Evolutionary conservation across 2,888 invertebrate species (phyloP).

Genomic region (Ormyrus rosae): DNA sequence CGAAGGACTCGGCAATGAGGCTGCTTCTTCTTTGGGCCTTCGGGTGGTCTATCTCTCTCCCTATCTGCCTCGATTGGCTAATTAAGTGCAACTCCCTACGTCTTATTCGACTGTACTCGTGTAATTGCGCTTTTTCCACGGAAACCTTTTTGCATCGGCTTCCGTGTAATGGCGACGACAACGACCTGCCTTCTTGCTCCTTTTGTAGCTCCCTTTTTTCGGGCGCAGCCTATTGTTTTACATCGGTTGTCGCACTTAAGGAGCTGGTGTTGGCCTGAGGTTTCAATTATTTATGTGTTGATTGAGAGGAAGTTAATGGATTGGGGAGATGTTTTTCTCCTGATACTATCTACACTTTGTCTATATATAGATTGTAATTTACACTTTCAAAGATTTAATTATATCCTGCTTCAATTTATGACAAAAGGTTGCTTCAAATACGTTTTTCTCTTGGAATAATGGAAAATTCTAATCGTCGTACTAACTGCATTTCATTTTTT

Average conservation of each 20-base stretch:
- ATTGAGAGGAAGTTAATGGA: too few relatives aligned
- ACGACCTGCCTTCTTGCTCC: not conserved
- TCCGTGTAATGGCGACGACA: conserved; percentile 38
- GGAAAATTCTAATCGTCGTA: too few relatives aligned
- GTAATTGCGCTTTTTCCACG: conserved; percentile 48
- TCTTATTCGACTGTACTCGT: conserved; percentile 43
- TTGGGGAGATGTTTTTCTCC: too few relatives aligned
- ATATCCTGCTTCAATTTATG: too few relatives aligned
- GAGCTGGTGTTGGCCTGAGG: not conserved
- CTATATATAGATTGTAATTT: too few relatives aligned
- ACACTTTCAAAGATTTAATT: too few relatives aligned
- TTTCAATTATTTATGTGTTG: conserved; percentile 12
- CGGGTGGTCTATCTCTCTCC: conserved; percentile 24
- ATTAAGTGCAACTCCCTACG: conserved; percentile 53
- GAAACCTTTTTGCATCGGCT: conserved; percentile 41
- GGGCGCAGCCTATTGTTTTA: conserved; percentile 34
- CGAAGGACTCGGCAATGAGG: conserved; percentile 45
- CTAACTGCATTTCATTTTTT: too few relatives aligned
- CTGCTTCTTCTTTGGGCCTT: conserved; percentile 4
- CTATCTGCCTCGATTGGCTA: conserved; percentile 49
- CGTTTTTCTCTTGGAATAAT: too few relatives aligned
- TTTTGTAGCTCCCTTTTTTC: not conserved
- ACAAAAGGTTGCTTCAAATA: too few relatives aligned
- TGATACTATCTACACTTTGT: too few relatives aligned
- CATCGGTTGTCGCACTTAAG: conserved; percentile 39